Evolutionary conservation across 2,888 invertebrate genomes (phyloP), one percentile per base, ranked within the genome.

Genomic region (Cataglyphis cursor): DNA sequence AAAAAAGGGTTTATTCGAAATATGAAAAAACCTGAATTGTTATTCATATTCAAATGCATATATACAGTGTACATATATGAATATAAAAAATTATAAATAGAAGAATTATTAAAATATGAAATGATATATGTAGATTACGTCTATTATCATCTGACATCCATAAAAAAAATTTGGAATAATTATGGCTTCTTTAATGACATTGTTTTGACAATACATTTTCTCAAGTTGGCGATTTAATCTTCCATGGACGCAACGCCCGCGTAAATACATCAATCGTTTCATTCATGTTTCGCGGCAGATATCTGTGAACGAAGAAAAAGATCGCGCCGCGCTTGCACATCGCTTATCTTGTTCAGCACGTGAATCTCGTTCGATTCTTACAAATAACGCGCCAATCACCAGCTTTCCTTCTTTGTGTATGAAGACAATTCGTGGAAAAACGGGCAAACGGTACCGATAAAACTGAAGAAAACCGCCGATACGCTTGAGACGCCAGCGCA

Each of bases 361-460:
- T 78, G 75, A 84, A 70, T 68, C 82, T 65, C 21, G 59, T 74
- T 81, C 73, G 68, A 87, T 85, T 83, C 76, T 86, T 86, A 66
- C 61, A 54, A 31, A n/a, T 64, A 82, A 38, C 78, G 83, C 81
- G 84, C 78, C 84, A 85, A 82, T 85, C 85, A 68, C 41, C 6
- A 68, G 68, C 61, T 78, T 75, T 74, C 73, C 70, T 83, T 85
- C 68, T 72, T 83, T 76, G 78, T 65, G 82, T 83, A 83, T 51
- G 81, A 70, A 80, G 66, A 41, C 72, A 38, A 66, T 90, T 86
- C 87, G 81, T 35, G 85, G 90, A 89, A 91, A 90, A 90, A 90
- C 87, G 91, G 88, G 85, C 90, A 91, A 90, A 90, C 84, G 87
- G 81, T 86, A 87, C 80, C 65, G 88, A 91, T 90, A 91, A 73